phyloP scores from a whole-genome alignment of 2,113 vertebrate species.

The Capra hircus region DNA sequence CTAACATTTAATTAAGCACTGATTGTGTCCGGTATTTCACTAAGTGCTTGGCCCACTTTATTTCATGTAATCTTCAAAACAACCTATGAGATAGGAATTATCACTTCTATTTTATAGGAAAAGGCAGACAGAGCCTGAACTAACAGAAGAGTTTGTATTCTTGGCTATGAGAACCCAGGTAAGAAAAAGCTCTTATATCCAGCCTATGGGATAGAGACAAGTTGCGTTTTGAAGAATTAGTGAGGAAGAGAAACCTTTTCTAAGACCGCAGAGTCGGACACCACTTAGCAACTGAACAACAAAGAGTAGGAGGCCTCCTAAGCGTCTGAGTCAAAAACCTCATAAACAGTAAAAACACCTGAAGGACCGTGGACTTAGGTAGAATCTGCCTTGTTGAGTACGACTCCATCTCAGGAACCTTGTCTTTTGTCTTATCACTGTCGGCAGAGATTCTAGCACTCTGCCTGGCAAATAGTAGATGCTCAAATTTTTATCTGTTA shows the following conservation, averaged over 20 bases:
- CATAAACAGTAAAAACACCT: not conserved
- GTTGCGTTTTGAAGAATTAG: not conserved
- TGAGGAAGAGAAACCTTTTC: not conserved
- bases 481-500: not conserved
- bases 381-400: not conserved
- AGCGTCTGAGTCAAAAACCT: not conserved
- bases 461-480: not conserved
- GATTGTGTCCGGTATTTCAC: not conserved
- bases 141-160: not conserved
- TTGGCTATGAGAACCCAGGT: not conserved
- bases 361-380: not conserved
- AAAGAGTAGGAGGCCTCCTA: not conserved
- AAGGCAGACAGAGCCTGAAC: not conserved
- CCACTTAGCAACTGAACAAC: not conserved
- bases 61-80: not conserved
- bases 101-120: not conserved
- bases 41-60: not conserved
- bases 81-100: not conserved
- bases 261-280: not conserved
- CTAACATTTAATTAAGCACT: not conserved
- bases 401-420: not conserved
- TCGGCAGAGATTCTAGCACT: not conserved
- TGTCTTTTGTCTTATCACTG: not conserved
- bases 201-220: not conserved
- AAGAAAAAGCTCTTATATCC: not conserved